These are phyloP conservation scores for Megalops cyprinoides DNA, from an alignment of 2,797 vertebrate genomes.

Conservation along the genomic window DNA sequence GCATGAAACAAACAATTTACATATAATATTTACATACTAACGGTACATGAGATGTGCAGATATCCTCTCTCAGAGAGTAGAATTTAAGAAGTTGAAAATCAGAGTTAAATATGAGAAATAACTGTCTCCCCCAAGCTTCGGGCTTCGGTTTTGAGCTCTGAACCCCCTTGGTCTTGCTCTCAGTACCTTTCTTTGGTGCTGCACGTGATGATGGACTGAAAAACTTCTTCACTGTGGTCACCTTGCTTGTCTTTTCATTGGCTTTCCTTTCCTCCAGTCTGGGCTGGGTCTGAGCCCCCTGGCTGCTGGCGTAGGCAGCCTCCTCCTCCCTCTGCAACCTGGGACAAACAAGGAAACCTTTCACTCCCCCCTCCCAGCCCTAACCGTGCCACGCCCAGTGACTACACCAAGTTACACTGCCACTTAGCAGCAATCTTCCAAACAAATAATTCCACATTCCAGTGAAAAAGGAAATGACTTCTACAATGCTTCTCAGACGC, in stretches of 20 bases:
- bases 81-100: too few species aligned
- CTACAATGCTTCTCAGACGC: too few species aligned
- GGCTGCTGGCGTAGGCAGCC: slow-evolving; percentile 85
- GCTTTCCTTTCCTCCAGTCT: slow-evolving; percentile 94
- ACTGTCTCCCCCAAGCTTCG: too few species aligned
- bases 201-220: slow-evolving; percentile 87
- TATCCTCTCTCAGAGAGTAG: too few species aligned
- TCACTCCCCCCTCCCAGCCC: not conserved
- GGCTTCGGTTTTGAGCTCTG: too few species aligned
- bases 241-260: slow-evolving; percentile 88
- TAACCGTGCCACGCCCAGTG: not conserved
- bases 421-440: not conserved
- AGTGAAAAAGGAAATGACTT: too few species aligned
- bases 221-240: slow-evolving; percentile 94
- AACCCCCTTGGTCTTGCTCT: not conserved
- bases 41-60: too few species aligned
- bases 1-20: too few species aligned
- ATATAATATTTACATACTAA: too few species aligned
- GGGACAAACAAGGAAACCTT: slow-evolving; percentile 10
- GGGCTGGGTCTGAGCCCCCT: slow-evolving; percentile 76
- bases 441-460: too few species aligned
- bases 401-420: not conserved
- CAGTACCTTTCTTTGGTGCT: slow-evolving; percentile 85
- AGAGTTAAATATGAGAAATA: too few species aligned
- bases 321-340: slow-evolving; percentile 94